phyloP scores from a whole-genome alignment of 1,140 invertebrate genomes.

The Aphelenchoides besseyi region DNA sequence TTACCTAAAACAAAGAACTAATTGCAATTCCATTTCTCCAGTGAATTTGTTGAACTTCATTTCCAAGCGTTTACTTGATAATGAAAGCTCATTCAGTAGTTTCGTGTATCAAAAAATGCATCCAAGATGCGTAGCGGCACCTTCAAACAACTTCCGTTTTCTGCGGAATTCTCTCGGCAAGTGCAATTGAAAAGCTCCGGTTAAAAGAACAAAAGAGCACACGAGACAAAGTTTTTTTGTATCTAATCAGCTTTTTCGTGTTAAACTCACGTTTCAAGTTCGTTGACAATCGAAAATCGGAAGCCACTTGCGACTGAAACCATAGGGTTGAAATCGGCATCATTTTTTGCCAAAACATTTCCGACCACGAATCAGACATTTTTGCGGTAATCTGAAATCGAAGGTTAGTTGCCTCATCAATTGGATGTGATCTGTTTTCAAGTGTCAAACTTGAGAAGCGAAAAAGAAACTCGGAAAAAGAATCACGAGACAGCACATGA shows the following conservation, averaged over 20 bases:
- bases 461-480: too few relatives aligned
- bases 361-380: background rate
- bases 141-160: background rate
- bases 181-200: too few relatives aligned
- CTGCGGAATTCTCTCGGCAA: background rate
- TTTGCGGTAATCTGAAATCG: too few relatives aligned
- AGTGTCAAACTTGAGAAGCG: too few relatives aligned
- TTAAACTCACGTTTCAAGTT: background rate
- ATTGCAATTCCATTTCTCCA: background rate
- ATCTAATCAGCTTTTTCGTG: too few relatives aligned
- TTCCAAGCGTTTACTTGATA: background rate
- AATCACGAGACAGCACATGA: too few relatives aligned
- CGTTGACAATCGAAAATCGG: background rate
- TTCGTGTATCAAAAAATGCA: background rate
- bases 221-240: too few relatives aligned
- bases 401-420: too few relatives aligned
- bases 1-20: background rate
- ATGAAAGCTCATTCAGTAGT: background rate
- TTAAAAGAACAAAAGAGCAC: too few relatives aligned
- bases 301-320: background rate
- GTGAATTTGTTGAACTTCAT: too few relatives aligned
- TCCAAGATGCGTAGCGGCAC: background rate
- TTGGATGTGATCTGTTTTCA: too few relatives aligned
- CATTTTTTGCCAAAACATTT: background rate
- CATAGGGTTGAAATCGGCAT: background rate